Evolutionary conservation across 1,140 invertebrate genomes (phyloP), one percentile per base, ranked within the genome.

Genomic region (Drosophila novamexicana): DNA sequence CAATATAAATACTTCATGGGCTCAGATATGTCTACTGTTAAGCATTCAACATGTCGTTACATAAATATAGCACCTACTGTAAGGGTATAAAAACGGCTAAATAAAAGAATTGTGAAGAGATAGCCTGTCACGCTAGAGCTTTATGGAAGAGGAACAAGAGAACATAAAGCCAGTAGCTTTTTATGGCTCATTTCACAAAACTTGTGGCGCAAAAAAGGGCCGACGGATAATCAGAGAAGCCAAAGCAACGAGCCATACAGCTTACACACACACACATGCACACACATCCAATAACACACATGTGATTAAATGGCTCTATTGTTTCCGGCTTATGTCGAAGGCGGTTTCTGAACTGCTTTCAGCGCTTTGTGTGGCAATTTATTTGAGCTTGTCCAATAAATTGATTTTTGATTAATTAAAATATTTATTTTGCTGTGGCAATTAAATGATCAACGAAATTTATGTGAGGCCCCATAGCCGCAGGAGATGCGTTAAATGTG

Each of bases 341-440:
- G 9, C 22, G 29, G 36, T 22, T 40, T 52, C 1, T 18, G 4
- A 29, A 10, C 1, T 40, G 18, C 44, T 22, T 49, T n/a, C 22
- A 6, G 39, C 39, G 42, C n/a, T 14, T 47, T 1, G 18, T 29
- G 9, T 39, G 29, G 32, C 32, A 18, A 70, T 56, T 54, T 53
- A 45, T 54, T 45, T 47, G 34, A 39, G 40, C 29, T 52, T 37
- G 34, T 40, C 6, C 50, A 34, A 58, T 58, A 45, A 73, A 59
- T 70, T 75, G 37, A 39, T 45, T 64, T 77, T 76, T 75, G 73
- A 83, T 84, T 84, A 84, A 84, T 84, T 77, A 80, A 84, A 84
- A 76, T 73, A 75, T 74, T 59, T 84, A 61, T 62, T 75, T 57
- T 32, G n/a, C n/a, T 36, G 0, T 2, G 68, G 57, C 69, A 80